Percentiles rank a stretch among this genome's conserved stretches.
Evolutionary conservation across 2,113 vertebrate genomes (phyloP).

Genomic region (Theristicus caerulescens): DNA sequence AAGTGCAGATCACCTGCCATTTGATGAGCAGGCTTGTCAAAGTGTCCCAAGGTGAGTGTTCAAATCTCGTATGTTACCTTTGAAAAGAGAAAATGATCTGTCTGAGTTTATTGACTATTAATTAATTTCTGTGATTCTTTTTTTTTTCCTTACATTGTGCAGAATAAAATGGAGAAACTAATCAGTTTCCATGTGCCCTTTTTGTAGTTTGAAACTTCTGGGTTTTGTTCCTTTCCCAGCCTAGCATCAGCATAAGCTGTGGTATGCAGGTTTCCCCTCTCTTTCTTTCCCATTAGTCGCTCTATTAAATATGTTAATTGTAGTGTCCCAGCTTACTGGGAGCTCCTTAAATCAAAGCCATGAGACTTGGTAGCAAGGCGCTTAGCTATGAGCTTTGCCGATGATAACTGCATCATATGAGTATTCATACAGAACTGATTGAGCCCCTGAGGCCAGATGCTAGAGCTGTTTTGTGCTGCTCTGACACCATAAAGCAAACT

Average conservation of each 20-base stretch:
- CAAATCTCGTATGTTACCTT: not conserved
- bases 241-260: not conserved
- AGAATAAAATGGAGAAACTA: not conserved
- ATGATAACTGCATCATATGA: constrained; percentile 57
- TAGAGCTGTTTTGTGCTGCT: constrained; percentile 50
- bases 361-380: constrained; percentile 48
- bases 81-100: not conserved
- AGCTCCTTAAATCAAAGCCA: constrained; percentile 62
- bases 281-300: constrained; percentile 58
- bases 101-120: not conserved
- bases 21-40: not conserved
- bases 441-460: constrained; percentile 52
- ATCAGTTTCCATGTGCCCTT: not conserved
- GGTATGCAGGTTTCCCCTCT: not conserved
- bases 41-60: not conserved
- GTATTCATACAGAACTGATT: constrained; percentile 66
- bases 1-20: not conserved
- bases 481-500: constrained; percentile 22
- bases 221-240: not conserved
- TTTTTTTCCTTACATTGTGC: not conserved
- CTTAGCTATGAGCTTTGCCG: constrained; percentile 49
- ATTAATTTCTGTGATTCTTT: not conserved
- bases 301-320: constrained; percentile 71
- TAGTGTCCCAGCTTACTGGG: constrained; percentile 58
- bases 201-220: not conserved